Evolutionary conservation across 2,113 vertebrate species (phyloP).

Genomic region (Eulemur rufifrons): DNA sequence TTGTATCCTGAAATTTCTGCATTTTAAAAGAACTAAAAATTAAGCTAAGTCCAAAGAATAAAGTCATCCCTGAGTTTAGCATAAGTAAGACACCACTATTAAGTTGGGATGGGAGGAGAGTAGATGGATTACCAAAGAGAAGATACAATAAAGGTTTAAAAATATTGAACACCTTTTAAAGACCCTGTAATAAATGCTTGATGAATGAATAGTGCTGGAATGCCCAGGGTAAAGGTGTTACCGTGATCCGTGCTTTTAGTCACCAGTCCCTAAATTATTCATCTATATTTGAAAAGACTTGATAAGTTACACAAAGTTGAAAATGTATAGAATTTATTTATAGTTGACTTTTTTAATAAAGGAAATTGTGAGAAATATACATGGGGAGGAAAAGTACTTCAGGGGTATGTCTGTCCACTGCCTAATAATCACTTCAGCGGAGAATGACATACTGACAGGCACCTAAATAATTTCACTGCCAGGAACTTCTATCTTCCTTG

Average conservation of each 20-base stretch:
- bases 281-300: background rate
- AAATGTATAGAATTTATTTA: background rate
- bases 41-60: conserved; percentile 14
- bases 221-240: background rate
- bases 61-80: background rate
- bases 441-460: background rate
- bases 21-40: conserved; percentile 29
- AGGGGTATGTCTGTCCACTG: background rate
- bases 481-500: background rate
- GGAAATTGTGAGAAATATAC: background rate
- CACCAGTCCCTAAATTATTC: background rate
- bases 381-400: background rate
- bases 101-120: background rate
- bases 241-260: background rate
- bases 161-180: background rate
- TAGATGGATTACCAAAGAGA: background rate
- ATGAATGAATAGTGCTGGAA: background rate
- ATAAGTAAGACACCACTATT: background rate
- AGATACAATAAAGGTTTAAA: conserved; percentile 8
- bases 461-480: background rate
- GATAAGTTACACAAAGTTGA: background rate
- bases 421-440: background rate
- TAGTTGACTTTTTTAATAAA: background rate
- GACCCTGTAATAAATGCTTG: background rate
- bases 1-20: background rate